These are phyloP conservation scores for Amphiprion ocellaris DNA, from an alignment of 2,113 vertebrate species.

Conservation along the genomic window DNA sequence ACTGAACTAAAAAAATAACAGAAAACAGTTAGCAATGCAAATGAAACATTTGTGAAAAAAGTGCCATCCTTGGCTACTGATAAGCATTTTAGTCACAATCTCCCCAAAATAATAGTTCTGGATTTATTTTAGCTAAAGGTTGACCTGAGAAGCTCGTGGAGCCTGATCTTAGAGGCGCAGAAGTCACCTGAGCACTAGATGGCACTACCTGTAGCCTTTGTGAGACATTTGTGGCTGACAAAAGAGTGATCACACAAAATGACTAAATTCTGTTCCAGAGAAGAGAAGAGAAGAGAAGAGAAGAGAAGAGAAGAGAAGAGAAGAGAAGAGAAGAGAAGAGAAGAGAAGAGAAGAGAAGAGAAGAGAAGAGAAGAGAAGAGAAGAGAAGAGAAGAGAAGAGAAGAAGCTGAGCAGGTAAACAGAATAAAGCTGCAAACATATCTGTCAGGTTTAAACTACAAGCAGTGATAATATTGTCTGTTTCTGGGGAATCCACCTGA, in stretches of 20 bases:
- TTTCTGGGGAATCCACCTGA: background rate
- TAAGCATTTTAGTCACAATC: too few relatives aligned
- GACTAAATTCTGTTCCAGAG: background rate
- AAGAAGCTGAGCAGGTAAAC: conserved; percentile 47
- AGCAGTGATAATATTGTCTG: background rate
- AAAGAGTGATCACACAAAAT: background rate
- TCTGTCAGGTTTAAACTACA: background rate
- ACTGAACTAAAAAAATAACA: too few relatives aligned
- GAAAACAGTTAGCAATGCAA: too few relatives aligned
- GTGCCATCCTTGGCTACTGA: too few relatives aligned
- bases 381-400: background rate
- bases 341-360: conserved; percentile 9
- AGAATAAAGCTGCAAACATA: background rate
- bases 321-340: conserved; percentile 2
- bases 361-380: conserved; percentile 4
- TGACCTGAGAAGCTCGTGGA: too few relatives aligned
- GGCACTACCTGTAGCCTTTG: conserved; percentile 33
- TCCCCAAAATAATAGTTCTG: too few relatives aligned
- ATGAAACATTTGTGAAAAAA: too few relatives aligned
- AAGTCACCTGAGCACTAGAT: conserved; percentile 57
- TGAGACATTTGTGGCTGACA: conserved; percentile 5
- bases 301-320: background rate
- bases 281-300: conserved; percentile 6
- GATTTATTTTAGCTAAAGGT: too few relatives aligned
- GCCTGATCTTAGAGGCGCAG: background rate